Conservation (phyloP, 1,140 invertebrate species). For the Bombus balteatus region DNA sequence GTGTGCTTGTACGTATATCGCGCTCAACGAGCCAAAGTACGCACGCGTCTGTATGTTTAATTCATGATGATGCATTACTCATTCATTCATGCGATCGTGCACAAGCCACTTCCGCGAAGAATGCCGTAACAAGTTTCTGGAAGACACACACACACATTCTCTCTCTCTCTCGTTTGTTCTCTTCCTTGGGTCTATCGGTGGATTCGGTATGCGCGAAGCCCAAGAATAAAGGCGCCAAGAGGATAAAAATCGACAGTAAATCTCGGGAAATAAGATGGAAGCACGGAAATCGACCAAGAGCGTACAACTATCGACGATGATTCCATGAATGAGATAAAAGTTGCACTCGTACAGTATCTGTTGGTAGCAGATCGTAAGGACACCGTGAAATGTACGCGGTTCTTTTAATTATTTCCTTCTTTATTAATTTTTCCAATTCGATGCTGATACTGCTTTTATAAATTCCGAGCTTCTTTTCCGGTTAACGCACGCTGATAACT, state of each 20-base stretch:
- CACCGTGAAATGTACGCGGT: neutral
- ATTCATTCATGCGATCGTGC: conserved; percentile 75
- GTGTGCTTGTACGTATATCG: neutral
- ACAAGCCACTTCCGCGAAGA: conserved; percentile 73
- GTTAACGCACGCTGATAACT: too few species aligned
- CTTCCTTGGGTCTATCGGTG: neutral
- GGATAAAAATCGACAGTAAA: conserved; percentile 15
- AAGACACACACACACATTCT: neutral
- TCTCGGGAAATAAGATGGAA: conserved; percentile 8
- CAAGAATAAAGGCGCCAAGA: neutral
- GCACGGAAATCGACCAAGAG: neutral
- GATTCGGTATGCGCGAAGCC: conserved; percentile 17
- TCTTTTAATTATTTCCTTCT: neutral
- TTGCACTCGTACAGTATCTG: neutral
- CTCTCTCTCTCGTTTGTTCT: neutral
- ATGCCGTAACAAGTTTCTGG: conserved; percentile 75
- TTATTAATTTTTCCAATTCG: neutral
- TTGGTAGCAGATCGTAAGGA: neutral
- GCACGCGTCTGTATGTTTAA: conserved; percentile 70
- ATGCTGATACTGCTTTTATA: too few species aligned
- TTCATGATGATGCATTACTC: conserved; percentile 76
- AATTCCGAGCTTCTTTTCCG: too few species aligned
- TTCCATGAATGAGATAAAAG: neutral
- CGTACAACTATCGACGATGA: neutral
- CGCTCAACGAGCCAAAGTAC: conserved; percentile 55